These are phyloP conservation scores for Nematostella vectensis DNA, from an alignment of 92 coral and sea anemone species.

Conservation along the genomic window DNA sequence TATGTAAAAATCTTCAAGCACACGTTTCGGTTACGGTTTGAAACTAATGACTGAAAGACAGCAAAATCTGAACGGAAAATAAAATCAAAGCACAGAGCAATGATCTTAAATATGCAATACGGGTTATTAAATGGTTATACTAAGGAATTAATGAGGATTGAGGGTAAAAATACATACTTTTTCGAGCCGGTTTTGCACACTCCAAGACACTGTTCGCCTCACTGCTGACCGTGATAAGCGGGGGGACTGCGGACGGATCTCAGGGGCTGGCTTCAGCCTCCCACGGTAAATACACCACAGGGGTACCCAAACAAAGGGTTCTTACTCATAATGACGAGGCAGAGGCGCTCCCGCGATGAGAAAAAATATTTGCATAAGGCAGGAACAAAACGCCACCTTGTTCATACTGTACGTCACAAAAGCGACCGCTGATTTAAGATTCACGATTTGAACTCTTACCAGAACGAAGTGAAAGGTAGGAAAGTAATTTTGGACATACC, in stretches of 20 bases:
- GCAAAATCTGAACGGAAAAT: background rate
- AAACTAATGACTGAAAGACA: background rate
- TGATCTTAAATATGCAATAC: no score
- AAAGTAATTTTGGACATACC: no score
- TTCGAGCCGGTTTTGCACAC: constrained; percentile 19
- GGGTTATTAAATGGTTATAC: no score
- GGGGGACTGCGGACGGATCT: constrained; percentile 49
- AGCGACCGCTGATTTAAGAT: no score
- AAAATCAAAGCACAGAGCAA: background rate
- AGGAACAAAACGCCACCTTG: no score
- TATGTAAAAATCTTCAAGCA: background rate
- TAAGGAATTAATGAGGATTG: background rate
- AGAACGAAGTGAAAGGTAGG: no score
- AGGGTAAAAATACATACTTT: constrained; percentile 38
- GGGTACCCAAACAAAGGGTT: background rate
- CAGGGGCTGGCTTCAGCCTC: constrained; percentile 38
- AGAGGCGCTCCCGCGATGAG: no score
- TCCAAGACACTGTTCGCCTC: constrained; percentile 38
- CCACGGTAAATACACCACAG: constrained; percentile 9
- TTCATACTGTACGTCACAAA: no score
- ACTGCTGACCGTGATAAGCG: constrained; percentile 38
- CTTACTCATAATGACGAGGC: no score
- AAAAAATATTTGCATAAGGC: no score
- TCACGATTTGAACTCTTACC: no score
- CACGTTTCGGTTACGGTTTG: background rate